A percentile compares a stretch with the other conserved stretches of the same genome.
Conservation (phyloP, 2,888 invertebrate genomes). For the Apamea monoglypha region DNA sequence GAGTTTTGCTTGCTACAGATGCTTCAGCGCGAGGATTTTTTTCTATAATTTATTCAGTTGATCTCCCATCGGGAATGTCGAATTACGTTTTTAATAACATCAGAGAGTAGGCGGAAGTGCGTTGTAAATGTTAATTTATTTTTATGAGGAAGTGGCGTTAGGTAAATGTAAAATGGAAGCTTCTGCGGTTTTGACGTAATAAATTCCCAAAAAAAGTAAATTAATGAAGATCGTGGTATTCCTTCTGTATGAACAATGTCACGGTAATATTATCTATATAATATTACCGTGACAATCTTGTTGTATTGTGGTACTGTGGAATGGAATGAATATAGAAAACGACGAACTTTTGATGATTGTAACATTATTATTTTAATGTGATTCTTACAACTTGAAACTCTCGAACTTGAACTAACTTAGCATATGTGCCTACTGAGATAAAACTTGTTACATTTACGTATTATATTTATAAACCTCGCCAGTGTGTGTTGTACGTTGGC, state of each 20-base stretch:
- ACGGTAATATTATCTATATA: no score
- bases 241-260: neutral
- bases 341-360: neutral
- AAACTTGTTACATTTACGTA: conserved; percentile 54
- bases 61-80: conserved; percentile 16
- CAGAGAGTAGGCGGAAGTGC: conserved; percentile 37
- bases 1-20: neutral
- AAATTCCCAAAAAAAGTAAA: conserved; percentile 29
- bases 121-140: conserved; percentile 41
- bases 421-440: conserved; percentile 18
- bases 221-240: conserved; percentile 10
- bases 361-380: neutral
- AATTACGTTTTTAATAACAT: conserved; percentile 30
- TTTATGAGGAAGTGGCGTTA: conserved; percentile 51
- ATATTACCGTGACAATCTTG: no score
- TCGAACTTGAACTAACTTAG: conserved; percentile 40
- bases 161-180: conserved; percentile 22
- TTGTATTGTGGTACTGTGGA: neutral
- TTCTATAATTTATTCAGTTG: conserved; percentile 17
- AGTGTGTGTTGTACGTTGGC: conserved; percentile 70
- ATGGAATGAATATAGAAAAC: neutral
- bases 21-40: neutral
- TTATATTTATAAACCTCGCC: conserved; percentile 63
- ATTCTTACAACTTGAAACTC: neutral
- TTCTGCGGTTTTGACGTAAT: conserved; percentile 28